Conservation (phyloP, 2,113 vertebrate genomes). For the Hippocampus abdominalis region DNA sequence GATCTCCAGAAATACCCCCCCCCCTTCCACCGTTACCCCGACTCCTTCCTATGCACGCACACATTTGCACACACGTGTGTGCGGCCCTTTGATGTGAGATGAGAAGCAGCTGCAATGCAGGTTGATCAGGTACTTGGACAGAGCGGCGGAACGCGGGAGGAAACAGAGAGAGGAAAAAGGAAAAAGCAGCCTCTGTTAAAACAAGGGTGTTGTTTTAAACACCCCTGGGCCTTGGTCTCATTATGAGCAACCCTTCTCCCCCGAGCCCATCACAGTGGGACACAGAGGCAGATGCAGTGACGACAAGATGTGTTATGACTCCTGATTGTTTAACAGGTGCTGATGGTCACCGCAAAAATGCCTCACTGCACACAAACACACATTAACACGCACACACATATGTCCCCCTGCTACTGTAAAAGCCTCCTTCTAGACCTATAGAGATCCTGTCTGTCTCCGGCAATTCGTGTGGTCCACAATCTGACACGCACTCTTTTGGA, state of each 20-base stretch:
- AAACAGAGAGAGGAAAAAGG: conserved; percentile 23
- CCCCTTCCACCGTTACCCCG: conserved; percentile 19
- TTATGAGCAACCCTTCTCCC: conserved; percentile 29
- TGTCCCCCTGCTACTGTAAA: conserved; percentile 11
- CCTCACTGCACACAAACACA: conserved; percentile 3
- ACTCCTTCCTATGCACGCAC: conserved; percentile 9
- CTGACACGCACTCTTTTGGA: conserved; percentile 21
- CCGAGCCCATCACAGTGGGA: conserved; percentile 18
- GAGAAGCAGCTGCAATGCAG: conserved; percentile 59
- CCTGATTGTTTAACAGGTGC: conserved; percentile 56
- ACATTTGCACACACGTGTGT: conserved; percentile 18
- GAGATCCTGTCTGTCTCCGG: conserved; percentile 47
- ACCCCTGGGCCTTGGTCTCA: conserved; percentile 41
- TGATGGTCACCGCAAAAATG: conserved; percentile 39
- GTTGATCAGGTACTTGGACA: conserved; percentile 63
- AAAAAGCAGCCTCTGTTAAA: conserved; percentile 35
- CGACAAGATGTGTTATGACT: conserved; percentile 34
- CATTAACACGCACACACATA: conserved; percentile 4
- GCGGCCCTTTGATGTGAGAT: conserved; percentile 70
- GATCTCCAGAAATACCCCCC: conserved; percentile 43
- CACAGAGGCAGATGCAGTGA: conserved; percentile 18
- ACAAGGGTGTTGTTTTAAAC: conserved; percentile 43
- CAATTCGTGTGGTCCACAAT: conserved; percentile 51
- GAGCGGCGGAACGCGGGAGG: conserved; percentile 15
- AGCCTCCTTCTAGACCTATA: conserved; percentile 22